Evolutionary conservation across 2,888 invertebrate genomes (phyloP), one percentile per base, ranked within the genome.

Genomic region (Galerucella nymphaeae): DNA sequence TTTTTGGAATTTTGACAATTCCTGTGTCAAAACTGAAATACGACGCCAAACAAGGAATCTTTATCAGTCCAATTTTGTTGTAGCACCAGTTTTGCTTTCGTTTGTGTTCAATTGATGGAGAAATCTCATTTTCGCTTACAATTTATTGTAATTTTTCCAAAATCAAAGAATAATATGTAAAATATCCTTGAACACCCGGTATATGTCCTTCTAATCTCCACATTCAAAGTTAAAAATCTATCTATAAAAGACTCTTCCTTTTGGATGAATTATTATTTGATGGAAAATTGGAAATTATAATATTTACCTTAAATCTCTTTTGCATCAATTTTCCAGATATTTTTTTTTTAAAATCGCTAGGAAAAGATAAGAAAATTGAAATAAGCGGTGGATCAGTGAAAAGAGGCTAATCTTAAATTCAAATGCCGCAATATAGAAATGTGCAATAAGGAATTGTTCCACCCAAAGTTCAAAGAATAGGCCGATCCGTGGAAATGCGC

Each of bases 401-500:
- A 16, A 14, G 41, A 62, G 42, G 42, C 61, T 62, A 62, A 62
- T 62, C 42, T 62, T 42, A 42, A 62, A 42, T 62, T 62, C 20
- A 62, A 62, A 62, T 62, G 6, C 42, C 5, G 11, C 53, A 53
- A 42, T 62, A 18, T 42, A 42, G 61, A 62, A 30, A 11, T 18
- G 18, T 16, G 18, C 61, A 38, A 38, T 59, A 38, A 38, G 41
- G 10, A n/a, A 41, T n/a, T 58, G 30, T 59, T 16, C 16, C 16
- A 1, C 11, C 9, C 16, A 61, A 58, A 58, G 20, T 14, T 14
- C 16, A 23, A 2, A 38, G 58, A 30, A 38, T 59, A 59, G 59
- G 59, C 59, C 59, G 38, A 38, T 59, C n/a, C 16, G 18, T 11
- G 53, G 53, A 18, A 11, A 18, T 18, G 10, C 10, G 16, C 16